Conservation (phyloP, 2,113 vertebrate genomes). For the Plectropomus leopardus region DNA sequence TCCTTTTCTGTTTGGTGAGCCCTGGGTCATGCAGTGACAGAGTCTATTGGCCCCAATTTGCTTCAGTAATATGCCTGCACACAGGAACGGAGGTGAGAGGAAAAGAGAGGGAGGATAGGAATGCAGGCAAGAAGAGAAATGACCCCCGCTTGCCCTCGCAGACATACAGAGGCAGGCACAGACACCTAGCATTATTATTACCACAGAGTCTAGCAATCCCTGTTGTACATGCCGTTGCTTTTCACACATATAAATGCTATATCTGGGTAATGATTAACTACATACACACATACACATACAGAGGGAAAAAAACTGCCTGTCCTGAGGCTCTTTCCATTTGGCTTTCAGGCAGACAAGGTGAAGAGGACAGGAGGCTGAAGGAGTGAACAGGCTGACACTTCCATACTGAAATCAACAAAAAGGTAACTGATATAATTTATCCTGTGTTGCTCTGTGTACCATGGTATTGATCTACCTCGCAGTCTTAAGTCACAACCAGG, state of each 20-base stretch:
- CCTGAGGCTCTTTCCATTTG: neutral
- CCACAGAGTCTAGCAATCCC: conserved; percentile 22
- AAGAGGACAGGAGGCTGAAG: conserved; percentile 21
- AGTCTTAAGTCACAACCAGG: conserved; percentile 67
- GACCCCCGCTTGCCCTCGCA: conserved; percentile 38
- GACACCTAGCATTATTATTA: conserved; percentile 22
- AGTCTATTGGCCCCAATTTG: conserved; percentile 81
- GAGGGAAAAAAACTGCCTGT: neutral
- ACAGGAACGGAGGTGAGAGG: conserved; percentile 60
- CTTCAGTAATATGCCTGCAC: conserved; percentile 71
- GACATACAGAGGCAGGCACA: conserved; percentile 1
- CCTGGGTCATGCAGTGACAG: conserved; percentile 73
- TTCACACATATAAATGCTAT: conserved; percentile 10
- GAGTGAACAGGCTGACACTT: conserved; percentile 16
- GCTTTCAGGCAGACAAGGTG: conserved; percentile 9
- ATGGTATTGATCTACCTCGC: conserved; percentile 63
- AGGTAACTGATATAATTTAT: conserved; percentile 76
- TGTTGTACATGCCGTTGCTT: conserved; percentile 25
- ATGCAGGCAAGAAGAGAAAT: conserved; percentile 30
- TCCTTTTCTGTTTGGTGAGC: conserved; percentile 66
- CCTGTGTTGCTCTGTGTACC: conserved; percentile 13
- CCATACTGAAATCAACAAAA: conserved; percentile 57
- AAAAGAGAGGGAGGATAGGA: conserved; percentile 42
- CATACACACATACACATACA: neutral
- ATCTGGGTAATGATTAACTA: neutral